Evolutionary conservation across 2,797 vertebrate genomes (phyloP).

Genomic region (Gallinago nigripennis): DNA sequence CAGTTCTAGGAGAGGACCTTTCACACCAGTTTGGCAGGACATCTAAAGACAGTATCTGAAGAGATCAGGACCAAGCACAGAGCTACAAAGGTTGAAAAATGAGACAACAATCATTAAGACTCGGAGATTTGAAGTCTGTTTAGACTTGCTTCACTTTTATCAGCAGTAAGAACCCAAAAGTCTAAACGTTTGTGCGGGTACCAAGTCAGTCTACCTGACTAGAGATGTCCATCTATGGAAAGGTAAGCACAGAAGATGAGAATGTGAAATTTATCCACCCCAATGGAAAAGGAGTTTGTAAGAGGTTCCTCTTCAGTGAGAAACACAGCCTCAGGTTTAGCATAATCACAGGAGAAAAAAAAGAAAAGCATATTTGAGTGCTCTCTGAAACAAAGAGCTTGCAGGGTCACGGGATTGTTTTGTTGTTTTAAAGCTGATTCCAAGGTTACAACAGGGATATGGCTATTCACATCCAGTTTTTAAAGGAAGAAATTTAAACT

Average conservation of each 20-base stretch:
- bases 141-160: not conserved
- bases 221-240: not conserved
- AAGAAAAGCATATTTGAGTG: not conserved
- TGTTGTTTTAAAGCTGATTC: not conserved
- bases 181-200: not conserved
- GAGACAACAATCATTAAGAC: not conserved
- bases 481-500: not conserved
- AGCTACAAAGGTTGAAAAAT: not conserved
- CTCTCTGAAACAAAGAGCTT: not conserved
- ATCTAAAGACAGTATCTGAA: not conserved
- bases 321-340: not conserved
- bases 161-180: not conserved
- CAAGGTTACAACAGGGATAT: not conserved
- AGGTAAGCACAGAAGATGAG: not conserved
- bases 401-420: not conserved
- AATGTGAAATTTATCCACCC: not conserved
- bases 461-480: not conserved
- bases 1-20: not conserved
- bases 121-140: not conserved
- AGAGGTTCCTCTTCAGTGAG: not conserved
- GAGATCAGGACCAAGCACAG: not conserved
- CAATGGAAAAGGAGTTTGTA: not conserved
- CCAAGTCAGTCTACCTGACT: not conserved
- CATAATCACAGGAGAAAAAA: not conserved
- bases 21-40: not conserved